Evolutionary conservation across 2,888 invertebrate species (phyloP).

Genomic region (Thumatha senex): DNA sequence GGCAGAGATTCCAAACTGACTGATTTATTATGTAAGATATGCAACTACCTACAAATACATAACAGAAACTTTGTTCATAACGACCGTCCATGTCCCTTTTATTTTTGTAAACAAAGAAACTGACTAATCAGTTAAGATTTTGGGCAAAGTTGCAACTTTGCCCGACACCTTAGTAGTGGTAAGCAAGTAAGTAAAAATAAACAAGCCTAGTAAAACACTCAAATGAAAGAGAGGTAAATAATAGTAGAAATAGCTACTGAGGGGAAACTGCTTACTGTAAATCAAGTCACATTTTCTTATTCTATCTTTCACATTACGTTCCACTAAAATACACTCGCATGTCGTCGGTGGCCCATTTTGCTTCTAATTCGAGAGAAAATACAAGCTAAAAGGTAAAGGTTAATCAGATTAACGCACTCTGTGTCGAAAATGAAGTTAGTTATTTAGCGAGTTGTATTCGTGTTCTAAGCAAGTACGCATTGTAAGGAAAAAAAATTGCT

Average conservation of each 20-base stretch:
- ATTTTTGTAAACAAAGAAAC: too few species aligned
- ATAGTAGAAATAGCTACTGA: slow-evolving; percentile 32
- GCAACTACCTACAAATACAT: too few species aligned
- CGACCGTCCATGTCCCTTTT: too few species aligned
- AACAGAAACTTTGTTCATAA: too few species aligned
- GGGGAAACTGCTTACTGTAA: slow-evolving; percentile 36
- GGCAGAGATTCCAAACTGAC: too few species aligned
- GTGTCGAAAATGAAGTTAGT: neutral
- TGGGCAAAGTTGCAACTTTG: too few species aligned
- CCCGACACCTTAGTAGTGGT: neutral
- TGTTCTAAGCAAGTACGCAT: neutral
- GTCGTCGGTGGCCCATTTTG: slow-evolving; percentile 2
- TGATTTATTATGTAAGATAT: too few species aligned
- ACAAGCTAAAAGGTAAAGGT: slow-evolving; percentile 3
- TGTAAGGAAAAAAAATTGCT: too few species aligned
- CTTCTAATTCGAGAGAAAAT: slow-evolving; percentile 13
- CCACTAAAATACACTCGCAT: slow-evolving; percentile 10
- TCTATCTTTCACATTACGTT: slow-evolving; percentile 4
- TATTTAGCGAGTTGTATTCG: neutral
- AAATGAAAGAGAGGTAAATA: slow-evolving; percentile 30
- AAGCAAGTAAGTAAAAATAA: slow-evolving; percentile 29
- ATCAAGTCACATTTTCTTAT: slow-evolving; percentile 39
- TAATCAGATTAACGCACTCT: slow-evolving; percentile 8
- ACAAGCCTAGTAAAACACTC: slow-evolving; percentile 23
- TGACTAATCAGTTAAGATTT: too few species aligned